These are phyloP conservation scores for Trisateles emortualis DNA, from an alignment of 2,888 invertebrate species.

Conservation along the genomic window DNA sequence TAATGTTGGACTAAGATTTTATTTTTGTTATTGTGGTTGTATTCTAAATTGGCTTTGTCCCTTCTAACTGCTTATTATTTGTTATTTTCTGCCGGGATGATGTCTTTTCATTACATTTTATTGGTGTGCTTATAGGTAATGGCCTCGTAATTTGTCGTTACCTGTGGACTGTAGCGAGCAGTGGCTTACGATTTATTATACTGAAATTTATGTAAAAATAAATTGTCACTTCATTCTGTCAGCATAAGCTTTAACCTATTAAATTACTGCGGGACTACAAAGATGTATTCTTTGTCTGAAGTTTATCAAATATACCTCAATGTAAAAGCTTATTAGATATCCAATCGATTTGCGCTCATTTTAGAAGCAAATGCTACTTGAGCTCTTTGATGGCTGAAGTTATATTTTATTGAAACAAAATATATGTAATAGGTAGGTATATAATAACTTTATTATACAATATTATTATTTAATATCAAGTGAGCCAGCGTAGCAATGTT, in stretches of 20 bases:
- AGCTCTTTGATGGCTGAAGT: too few relatives aligned
- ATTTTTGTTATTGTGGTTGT: conserved; percentile 18
- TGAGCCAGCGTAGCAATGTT: too few relatives aligned
- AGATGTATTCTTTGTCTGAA: too few relatives aligned
- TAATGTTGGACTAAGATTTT: conserved; percentile 24
- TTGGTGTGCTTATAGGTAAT: conserved; percentile 1
- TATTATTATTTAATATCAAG: too few relatives aligned
- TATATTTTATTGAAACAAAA: too few relatives aligned
- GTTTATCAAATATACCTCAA: too few relatives aligned
- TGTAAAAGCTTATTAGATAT: too few relatives aligned
- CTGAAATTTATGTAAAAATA: neutral
- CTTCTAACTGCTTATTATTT: conserved; percentile 22
- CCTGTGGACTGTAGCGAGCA: neutral
- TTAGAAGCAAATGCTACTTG: too few relatives aligned
- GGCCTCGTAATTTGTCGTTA: conserved; percentile 4
- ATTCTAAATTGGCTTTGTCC: conserved; percentile 15
- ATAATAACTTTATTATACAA: too few relatives aligned
- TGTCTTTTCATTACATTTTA: conserved; percentile 6
- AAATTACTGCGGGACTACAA: too few relatives aligned
- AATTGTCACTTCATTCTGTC: neutral
- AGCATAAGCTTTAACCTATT: neutral
- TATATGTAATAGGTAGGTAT: too few relatives aligned
- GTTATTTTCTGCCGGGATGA: conserved; percentile 8
- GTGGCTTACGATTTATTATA: neutral
- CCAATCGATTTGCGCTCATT: too few relatives aligned